phyloP scores from a whole-genome alignment of 2,888 invertebrate genomes.

The Autographa pulchrina region DNA sequence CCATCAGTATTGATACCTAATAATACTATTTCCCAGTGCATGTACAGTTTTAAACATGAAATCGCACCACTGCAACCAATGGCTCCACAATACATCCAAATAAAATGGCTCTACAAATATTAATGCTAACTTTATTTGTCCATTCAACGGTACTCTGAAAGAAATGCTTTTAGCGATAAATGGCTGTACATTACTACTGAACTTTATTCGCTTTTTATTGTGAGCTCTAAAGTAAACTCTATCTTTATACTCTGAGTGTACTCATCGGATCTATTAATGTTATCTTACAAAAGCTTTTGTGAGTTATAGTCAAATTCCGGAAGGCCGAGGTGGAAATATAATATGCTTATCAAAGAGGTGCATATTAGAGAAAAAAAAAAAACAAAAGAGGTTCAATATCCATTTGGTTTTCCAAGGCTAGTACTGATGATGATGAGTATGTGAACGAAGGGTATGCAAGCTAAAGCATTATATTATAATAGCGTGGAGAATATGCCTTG shows the following conservation, averaged over 20 bases:
- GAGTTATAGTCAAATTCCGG: not conserved
- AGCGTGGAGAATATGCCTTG: not conserved
- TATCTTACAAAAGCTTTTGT: not conserved
- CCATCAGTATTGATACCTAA: too few relatives aligned
- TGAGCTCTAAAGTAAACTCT: not conserved
- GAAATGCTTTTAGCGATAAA: constrained; percentile 1
- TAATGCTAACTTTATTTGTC: not conserved
- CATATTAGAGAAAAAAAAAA: not conserved
- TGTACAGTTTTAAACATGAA: not conserved
- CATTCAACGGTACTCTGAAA: not conserved
- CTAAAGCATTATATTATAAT: not conserved
- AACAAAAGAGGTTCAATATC: not conserved
- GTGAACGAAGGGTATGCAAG: not conserved
- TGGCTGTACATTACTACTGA: not conserved
- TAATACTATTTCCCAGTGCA: not conserved
- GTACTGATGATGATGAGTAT: not conserved
- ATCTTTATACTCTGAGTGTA: not conserved
- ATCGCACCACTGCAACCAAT: not conserved
- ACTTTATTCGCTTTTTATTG: not conserved
- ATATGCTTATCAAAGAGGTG: not conserved
- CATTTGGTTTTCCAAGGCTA: not conserved
- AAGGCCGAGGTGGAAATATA: not conserved
- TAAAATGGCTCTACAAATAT: not conserved
- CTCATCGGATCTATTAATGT: not conserved
- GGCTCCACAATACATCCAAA: not conserved